Base-by-base conservation (phyloP, 2,888 invertebrate species). In the Hartigia nigra region DNA sequence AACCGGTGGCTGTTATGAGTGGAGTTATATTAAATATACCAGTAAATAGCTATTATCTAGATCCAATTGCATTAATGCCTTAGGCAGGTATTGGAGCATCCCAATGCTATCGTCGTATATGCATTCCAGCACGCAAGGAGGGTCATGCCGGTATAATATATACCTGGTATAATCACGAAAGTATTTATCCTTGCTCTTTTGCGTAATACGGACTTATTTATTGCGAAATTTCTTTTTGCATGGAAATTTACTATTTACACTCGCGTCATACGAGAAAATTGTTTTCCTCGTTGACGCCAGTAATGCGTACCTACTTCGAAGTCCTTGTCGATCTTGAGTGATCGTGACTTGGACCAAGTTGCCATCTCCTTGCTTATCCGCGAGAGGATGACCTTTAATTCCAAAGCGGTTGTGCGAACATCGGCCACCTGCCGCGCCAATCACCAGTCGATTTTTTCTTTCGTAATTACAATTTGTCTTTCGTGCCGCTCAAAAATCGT, bases 51-150 rank as follows among this genome's bases (percentile, higher is more conserved):
- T 82, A 85, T 86, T 85, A 85, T 83, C 82, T 83, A 85, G 83
- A 86, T 85, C 82, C 81, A 85, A 85, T 86, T 86, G 86, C 83
- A 81, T 82, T 82, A 84, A 84, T 84, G 80, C 77, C 74, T 55
- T 9, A 9, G 55, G 55, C 55, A 55, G 55, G 14, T 23, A 55
- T 23, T 23, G 55, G 55, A 55, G 5, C 55, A 55, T 55, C 55
- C 23, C 55, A 55, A 23, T 55, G 55, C 23, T 55, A 23, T 55
- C 23, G 23, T 72, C 75, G 72, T 74, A 76, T 23, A 80, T 74
- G 76, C 83, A 83, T 85, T 85, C 86, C 82, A 32, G 31, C 84
- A 86, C 83, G 86, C 84, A 82, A 84, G 23, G 55, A 23, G 14
- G 23, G 55, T 55, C 23, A 55, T 9, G 55, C 55, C 23, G 23